phyloP scores from a whole-genome alignment of 1,140 invertebrate species.

The Dendrolimus punctatus region DNA sequence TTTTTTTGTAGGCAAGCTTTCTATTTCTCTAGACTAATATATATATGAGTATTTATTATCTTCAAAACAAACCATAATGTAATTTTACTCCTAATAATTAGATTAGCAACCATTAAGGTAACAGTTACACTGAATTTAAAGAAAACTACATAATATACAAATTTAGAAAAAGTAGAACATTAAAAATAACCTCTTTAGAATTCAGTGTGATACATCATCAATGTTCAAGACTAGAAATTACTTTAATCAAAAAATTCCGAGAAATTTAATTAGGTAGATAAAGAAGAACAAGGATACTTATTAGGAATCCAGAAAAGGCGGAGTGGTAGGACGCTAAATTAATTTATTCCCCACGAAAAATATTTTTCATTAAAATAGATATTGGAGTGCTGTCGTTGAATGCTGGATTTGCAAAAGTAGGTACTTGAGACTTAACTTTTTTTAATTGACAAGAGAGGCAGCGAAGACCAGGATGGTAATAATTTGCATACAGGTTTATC shows the following conservation, averaged over 20 bases:
- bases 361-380: constrained; percentile 23
- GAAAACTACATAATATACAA: too few species aligned
- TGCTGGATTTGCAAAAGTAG: constrained; percentile 17
- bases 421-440: constrained; percentile 12
- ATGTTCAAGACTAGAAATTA: too few species aligned
- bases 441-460: constrained; percentile 16
- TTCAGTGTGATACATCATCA: too few species aligned
- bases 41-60: too few species aligned
- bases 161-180: too few species aligned
- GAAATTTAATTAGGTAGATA: background rate
- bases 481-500: constrained; percentile 38
- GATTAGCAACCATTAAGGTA: too few species aligned
- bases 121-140: too few species aligned
- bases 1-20: too few species aligned
- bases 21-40: too few species aligned
- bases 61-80: too few species aligned
- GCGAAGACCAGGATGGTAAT: constrained; percentile 12
- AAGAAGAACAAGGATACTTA: constrained; percentile 4
- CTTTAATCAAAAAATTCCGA: background rate
- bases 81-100: too few species aligned
- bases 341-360: constrained; percentile 24
- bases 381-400: constrained; percentile 19
- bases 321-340: constrained; percentile 21
- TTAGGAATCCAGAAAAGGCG: constrained; percentile 12
- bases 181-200: too few species aligned